Conservation (phyloP, 2,797 vertebrate genomes). For the Artibeus jamaicensis region DNA sequence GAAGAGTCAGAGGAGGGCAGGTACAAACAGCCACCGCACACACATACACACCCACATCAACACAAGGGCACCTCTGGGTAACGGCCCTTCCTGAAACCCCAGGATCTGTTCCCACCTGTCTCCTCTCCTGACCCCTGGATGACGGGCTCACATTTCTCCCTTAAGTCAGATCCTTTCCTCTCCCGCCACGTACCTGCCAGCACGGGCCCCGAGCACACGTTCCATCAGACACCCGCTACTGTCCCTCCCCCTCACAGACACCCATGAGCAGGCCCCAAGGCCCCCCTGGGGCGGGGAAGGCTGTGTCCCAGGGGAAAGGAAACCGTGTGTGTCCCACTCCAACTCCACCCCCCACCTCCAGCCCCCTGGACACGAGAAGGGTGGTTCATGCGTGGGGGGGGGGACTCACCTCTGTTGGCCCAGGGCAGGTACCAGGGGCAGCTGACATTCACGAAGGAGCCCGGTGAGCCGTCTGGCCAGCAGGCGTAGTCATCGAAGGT, state of each 20-base stretch:
- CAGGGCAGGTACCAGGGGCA: constrained; percentile 89
- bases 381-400: not conserved
- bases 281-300: fast-evolving
- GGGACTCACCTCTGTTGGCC: constrained; percentile 81
- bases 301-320: not conserved
- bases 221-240: fast-evolving
- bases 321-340: fast-evolving
- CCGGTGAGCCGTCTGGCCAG: constrained; percentile 86
- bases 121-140: not conserved
- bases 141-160: not conserved
- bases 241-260: not conserved
- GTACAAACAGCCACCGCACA: not conserved
- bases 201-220: not conserved
- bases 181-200: not conserved
- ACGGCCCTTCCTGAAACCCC: not conserved
- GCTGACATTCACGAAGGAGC: constrained; percentile 86
- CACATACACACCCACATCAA: not conserved
- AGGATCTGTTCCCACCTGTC: not conserved
- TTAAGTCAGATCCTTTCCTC: not conserved
- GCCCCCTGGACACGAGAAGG: not conserved
- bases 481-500: constrained; percentile 87
- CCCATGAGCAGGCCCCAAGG: not conserved
- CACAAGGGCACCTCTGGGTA: not conserved
- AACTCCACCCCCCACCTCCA: no score
- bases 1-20: not conserved